Base-by-base conservation (phyloP, 2,888 invertebrate species). In the Clunio marinus region DNA sequence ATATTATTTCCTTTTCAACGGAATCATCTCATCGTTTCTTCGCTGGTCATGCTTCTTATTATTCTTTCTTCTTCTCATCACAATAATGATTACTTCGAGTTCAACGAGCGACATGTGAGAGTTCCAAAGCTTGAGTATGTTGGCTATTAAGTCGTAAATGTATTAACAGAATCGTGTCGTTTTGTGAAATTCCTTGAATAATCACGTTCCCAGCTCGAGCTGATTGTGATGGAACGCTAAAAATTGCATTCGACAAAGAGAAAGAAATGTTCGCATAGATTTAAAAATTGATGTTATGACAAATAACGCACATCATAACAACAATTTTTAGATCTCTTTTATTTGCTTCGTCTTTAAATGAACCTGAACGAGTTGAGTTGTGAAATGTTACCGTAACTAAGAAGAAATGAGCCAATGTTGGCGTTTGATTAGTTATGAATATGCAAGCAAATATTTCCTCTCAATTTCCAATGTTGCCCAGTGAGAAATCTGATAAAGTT, bases 141-240 rank as follows among this genome's bases (percentile, higher is more conserved):
- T 60, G 60, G 22, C 10, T 45, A 66, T 66, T 66, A 66, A 66
- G 66, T 66, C 66, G 66, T 66, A 66, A 66, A 66, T 28, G n/a
- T 32, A 66, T 66, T 24, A 32, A 66, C 55, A 63, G 22, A 66
- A 66, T 66, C 66, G 55, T 66, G 66, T 66, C 66, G 28, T 55
- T 66, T 46, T 55, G 28, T 1, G 10, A 55, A 66, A 66, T 66
- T 66, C 55, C 55, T 66, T 55, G 55, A 51, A 66, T 51, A 66
- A 66, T 66, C 66, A 66, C 66, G 66, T 66, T 35, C 27, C 28
- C 22, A 25, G 20, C 17, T 55, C 25, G 8, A n/a, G 60, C 17
- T 35, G 35, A 35, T 60, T 35, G 60, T 20, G 32, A 37, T 37
- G 37, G 35, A 60, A 60, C 15, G 60, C 24, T 59, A 17, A 24